These are phyloP conservation scores for Microctenopoma lineatum DNA, from an alignment of 2,797 vertebrate genomes.

Conservation along the genomic window DNA sequence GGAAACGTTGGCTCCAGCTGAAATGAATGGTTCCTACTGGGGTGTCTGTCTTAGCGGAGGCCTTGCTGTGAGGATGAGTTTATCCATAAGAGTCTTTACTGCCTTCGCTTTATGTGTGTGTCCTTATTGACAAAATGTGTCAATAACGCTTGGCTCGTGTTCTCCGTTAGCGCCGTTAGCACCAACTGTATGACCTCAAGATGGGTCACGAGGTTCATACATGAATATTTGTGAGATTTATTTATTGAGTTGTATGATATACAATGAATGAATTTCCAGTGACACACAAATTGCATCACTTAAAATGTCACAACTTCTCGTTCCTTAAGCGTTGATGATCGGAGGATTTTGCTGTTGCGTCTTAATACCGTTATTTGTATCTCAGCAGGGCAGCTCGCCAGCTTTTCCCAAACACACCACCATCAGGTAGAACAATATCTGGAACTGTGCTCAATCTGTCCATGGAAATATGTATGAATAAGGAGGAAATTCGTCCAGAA, in stretches of 20 bases:
- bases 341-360: background rate
- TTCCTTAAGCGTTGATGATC: too few species aligned
- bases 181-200: conserved; percentile 11
- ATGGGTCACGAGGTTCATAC: background rate
- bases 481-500: conserved; percentile 24
- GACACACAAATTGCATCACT: conserved; percentile 61
- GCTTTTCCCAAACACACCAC: background rate
- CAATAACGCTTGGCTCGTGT: conserved; percentile 24
- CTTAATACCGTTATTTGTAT: conserved; percentile 1
- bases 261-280: background rate
- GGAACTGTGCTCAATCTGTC: background rate
- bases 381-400: background rate
- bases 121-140: conserved; percentile 39
- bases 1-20: conserved; percentile 65
- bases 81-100: conserved; percentile 48
- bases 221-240: conserved; percentile 6
- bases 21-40: conserved; percentile 75
- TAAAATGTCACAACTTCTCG: background rate
- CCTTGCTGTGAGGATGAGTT: conserved; percentile 64
- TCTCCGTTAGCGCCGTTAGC: conserved; percentile 7
- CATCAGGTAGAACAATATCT: background rate
- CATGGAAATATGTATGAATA: background rate
- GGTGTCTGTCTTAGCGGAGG: conserved; percentile 64
- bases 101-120: conserved; percentile 41
- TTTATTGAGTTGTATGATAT: conserved; percentile 20